Conservation (phyloP, 1,140 invertebrate genomes). For the Penaeus indicus region DNA sequence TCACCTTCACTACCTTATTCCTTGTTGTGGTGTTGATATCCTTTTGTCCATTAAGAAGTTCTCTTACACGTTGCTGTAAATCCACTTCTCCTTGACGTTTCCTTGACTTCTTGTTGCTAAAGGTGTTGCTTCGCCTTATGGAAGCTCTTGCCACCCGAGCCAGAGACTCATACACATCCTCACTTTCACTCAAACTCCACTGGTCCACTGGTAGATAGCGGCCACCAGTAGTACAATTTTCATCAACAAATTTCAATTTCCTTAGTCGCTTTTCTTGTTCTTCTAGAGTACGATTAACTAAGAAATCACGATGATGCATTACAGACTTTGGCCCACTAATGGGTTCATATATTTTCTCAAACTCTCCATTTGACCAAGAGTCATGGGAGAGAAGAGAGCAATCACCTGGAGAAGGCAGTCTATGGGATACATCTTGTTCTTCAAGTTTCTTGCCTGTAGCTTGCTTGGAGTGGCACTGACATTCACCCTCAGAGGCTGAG, state of each 20-base stretch:
- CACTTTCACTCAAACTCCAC: slow-evolving; percentile 63
- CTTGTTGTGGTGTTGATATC: slow-evolving; percentile 50
- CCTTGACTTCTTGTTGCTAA: slow-evolving; percentile 1
- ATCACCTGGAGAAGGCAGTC: slow-evolving; percentile 1
- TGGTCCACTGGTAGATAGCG: slow-evolving; percentile 49
- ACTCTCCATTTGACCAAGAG: slow-evolving; percentile 65
- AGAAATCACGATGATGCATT: neutral
- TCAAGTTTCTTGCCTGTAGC: slow-evolving; percentile 38
- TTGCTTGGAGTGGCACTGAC: slow-evolving; percentile 32
- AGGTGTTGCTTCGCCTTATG: neutral
- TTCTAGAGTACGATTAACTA: slow-evolving; percentile 45
- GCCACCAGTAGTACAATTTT: neutral
- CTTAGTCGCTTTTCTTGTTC: slow-evolving; percentile 38
- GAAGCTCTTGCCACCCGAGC: slow-evolving; percentile 43
- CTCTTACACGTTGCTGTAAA: slow-evolving; percentile 48
- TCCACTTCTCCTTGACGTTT: slow-evolving; percentile 48
- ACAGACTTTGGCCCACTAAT: slow-evolving; percentile 9
- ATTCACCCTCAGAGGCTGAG: slow-evolving; percentile 43
- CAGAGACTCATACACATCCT: slow-evolving; percentile 60
- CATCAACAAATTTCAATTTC: slow-evolving; percentile 31
- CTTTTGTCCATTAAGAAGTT: slow-evolving; percentile 49
- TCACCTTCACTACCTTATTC: slow-evolving; percentile 57
- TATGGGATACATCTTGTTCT: slow-evolving; percentile 22
- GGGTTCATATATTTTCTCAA: slow-evolving; percentile 66
- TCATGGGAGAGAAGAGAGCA: slow-evolving; percentile 56